Conservation (phyloP, 2,113 vertebrate species). For the Thalassoma bifasciatum region DNA sequence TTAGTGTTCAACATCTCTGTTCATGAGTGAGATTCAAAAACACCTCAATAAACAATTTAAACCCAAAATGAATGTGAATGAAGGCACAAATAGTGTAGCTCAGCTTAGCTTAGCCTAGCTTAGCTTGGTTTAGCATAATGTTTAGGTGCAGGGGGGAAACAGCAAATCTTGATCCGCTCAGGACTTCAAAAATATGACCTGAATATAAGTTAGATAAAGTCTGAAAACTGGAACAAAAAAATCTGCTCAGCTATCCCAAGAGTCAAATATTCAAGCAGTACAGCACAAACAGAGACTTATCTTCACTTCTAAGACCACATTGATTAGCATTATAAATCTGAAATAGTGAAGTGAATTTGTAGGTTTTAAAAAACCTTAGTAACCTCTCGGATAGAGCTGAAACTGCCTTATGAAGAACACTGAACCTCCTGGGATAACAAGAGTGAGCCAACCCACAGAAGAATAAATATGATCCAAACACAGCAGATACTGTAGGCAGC, state of each 20-base stretch:
- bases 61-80: neutral
- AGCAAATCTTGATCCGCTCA: neutral
- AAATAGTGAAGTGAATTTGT: neutral
- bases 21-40: too few relatives aligned
- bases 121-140: neutral
- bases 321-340: neutral
- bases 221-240: too few relatives aligned
- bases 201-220: too few relatives aligned
- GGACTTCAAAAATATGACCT: neutral
- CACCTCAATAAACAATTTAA: too few relatives aligned
- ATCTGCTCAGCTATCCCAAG: too few relatives aligned
- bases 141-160: neutral
- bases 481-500: neutral
- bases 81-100: neutral
- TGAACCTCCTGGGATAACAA: neutral
- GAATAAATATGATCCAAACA: conserved; percentile 4
- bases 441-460: neutral
- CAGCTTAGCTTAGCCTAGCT: neutral
- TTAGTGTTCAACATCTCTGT: too few relatives aligned
- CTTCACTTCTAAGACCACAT: too few relatives aligned
- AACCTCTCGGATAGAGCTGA: neutral
- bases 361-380: neutral
- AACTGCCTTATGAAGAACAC: neutral
- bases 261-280: too few relatives aligned
- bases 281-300: too few relatives aligned